Evolutionary conservation across 2,888 invertebrate species (phyloP).

Genomic region (Tanytarsus gracilentus): DNA sequence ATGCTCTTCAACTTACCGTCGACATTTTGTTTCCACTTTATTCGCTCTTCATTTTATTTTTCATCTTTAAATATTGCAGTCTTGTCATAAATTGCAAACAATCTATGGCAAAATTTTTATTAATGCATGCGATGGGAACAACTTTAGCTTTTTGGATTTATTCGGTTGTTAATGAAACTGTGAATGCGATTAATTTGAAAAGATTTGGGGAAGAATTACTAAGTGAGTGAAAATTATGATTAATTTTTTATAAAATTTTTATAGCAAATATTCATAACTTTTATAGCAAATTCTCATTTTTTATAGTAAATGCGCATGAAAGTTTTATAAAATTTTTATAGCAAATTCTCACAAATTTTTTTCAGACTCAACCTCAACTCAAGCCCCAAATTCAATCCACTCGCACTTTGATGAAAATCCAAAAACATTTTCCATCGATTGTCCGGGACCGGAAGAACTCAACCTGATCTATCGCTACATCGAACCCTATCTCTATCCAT

Average conservation of each 20-base stretch:
- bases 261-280: too few species aligned
- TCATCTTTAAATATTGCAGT: slow-evolving; percentile 74
- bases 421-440: too few species aligned
- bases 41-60: slow-evolving; percentile 66
- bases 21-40: slow-evolving; percentile 64
- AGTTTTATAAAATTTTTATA: too few species aligned
- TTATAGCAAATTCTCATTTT: too few species aligned
- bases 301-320: too few species aligned
- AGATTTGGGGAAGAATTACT: slow-evolving; percentile 31
- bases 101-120: slow-evolving; percentile 57
- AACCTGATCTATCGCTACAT: too few species aligned
- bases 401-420: too few species aligned
- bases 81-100: slow-evolving; percentile 47
- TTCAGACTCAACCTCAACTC: too few species aligned
- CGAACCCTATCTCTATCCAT: slow-evolving; percentile 70
- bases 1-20: slow-evolving; percentile 53
- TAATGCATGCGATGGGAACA: slow-evolving; percentile 73
- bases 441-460: too few species aligned
- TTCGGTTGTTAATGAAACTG: slow-evolving; percentile 64
- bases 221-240: slow-evolving; percentile 29
- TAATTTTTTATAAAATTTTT: too few species aligned
- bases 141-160: slow-evolving; percentile 70
- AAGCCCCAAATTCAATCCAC: too few species aligned
- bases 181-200: slow-evolving; percentile 56
- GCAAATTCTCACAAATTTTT: too few species aligned